phyloP scores from a whole-genome alignment of 2,797 vertebrate genomes.

The Macropus fuliginosus region DNA sequence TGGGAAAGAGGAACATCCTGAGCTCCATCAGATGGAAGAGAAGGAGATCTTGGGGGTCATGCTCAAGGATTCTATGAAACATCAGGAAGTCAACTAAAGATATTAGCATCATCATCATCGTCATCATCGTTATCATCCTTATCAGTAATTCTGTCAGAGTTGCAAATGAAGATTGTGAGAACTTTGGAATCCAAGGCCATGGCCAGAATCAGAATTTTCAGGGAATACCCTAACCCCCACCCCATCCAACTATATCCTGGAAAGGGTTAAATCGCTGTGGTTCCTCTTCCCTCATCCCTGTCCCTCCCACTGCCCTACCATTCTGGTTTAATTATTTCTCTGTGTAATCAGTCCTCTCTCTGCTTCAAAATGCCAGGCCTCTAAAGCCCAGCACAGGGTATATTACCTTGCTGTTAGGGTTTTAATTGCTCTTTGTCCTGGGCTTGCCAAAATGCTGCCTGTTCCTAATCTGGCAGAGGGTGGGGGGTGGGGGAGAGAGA shows the following conservation, averaged over 20 bases:
- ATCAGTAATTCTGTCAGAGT: neutral
- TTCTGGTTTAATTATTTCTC: slow-evolving; percentile 1
- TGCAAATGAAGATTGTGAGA: neutral
- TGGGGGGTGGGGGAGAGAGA: neutral
- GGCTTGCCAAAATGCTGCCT: neutral
- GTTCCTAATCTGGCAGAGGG: neutral
- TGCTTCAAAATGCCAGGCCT: neutral
- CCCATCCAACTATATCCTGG: neutral
- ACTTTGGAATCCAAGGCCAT: neutral
- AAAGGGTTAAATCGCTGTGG: neutral
- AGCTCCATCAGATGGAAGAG: accelerated
- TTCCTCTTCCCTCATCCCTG: neutral
- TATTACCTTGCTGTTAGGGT: neutral
- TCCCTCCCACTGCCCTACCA: neutral
- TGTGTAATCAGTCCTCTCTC: neutral
- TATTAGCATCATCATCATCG: neutral
- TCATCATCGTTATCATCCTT: neutral
- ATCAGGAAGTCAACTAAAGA: neutral
- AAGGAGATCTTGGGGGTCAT: neutral
- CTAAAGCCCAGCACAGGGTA: slow-evolving; percentile 1
- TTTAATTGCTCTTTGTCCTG: neutral
- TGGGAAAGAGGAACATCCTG: neutral
- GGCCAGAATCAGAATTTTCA: neutral
- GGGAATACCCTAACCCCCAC: neutral
- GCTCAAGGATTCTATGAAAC: neutral